Percentiles rank a stretch among this genome's conserved stretches.
Conservation (phyloP, 2,888 invertebrate genomes). For the Cataglyphis livida region DNA sequence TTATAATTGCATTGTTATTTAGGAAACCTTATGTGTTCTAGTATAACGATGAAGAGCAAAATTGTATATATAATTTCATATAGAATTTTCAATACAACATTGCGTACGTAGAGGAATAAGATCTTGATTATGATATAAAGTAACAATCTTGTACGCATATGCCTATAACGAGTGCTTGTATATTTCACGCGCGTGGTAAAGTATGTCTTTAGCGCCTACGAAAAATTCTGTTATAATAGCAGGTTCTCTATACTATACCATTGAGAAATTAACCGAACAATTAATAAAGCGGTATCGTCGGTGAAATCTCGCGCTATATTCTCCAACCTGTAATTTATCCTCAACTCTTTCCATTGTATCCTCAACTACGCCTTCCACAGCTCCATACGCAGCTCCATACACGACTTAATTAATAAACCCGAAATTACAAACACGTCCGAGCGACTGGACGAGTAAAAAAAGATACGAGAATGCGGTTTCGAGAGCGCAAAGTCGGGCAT, state of each 20-base stretch:
- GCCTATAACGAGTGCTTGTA: neutral
- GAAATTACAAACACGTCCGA: slow-evolving; percentile 25
- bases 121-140: slow-evolving; percentile 15
- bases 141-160: neutral
- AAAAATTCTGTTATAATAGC: slow-evolving; percentile 39
- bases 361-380: slow-evolving; percentile 30
- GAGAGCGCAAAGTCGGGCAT: neutral
- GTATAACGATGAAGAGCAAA: neutral
- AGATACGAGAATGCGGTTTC: neutral
- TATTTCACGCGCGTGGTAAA: slow-evolving; percentile 35
- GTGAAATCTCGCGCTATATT: slow-evolving; percentile 37
- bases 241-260: slow-evolving; percentile 33
- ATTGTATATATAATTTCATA: neutral
- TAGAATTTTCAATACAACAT: neutral
- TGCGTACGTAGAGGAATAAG: neutral
- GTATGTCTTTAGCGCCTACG: slow-evolving; percentile 17
- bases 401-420: slow-evolving; percentile 47
- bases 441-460: neutral
- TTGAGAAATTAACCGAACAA: slow-evolving; percentile 51
- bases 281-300: slow-evolving; percentile 49
- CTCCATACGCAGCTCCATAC: neutral
- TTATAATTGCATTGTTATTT: neutral
- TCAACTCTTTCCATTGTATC: slow-evolving; percentile 31
- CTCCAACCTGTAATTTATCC: slow-evolving; percentile 45
- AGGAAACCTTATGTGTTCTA: neutral